Evolutionary conservation across 2,797 vertebrate species (phyloP).

Genomic region (Ctenopoma kingsleyae): DNA sequence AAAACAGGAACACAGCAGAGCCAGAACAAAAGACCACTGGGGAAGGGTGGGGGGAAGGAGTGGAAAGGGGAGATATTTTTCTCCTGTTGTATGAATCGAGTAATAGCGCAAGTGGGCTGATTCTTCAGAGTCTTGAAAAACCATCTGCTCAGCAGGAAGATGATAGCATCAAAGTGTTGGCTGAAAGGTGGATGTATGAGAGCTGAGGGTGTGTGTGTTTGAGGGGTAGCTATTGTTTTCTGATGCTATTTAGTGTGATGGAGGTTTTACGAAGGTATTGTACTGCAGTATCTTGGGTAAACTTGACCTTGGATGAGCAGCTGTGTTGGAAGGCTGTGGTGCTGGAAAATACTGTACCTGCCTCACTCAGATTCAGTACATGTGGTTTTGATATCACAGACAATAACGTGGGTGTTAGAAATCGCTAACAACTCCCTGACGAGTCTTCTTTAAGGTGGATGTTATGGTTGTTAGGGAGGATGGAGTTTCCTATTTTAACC

Average conservation of each 20-base stretch:
- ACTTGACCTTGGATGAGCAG: conserved; percentile 71
- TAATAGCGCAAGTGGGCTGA: conserved; percentile 62
- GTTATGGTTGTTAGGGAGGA: background rate
- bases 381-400: conserved; percentile 34
- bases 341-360: conserved; percentile 54
- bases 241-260: conserved; percentile 29
- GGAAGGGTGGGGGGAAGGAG: conserved; percentile 29
- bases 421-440: conserved; percentile 12
- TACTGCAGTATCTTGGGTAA: conserved; percentile 65
- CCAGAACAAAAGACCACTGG: conserved; percentile 62
- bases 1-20: conserved; percentile 75
- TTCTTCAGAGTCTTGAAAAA: conserved; percentile 65
- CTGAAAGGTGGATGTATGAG: conserved; percentile 33
- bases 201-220: conserved; percentile 1
- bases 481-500: no score
- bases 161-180: conserved; percentile 66
- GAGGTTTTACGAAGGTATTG: conserved; percentile 69
- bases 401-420: conserved; percentile 20
- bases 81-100: conserved; percentile 48
- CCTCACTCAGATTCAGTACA: conserved; percentile 17
- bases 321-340: conserved; percentile 38
- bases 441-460: background rate
- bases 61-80: conserved; percentile 59
- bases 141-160: conserved; percentile 75
- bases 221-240: conserved; percentile 63